Evolutionary conservation across 1,140 invertebrate genomes (phyloP).

Genomic region (Drosophila mauritiana): DNA sequence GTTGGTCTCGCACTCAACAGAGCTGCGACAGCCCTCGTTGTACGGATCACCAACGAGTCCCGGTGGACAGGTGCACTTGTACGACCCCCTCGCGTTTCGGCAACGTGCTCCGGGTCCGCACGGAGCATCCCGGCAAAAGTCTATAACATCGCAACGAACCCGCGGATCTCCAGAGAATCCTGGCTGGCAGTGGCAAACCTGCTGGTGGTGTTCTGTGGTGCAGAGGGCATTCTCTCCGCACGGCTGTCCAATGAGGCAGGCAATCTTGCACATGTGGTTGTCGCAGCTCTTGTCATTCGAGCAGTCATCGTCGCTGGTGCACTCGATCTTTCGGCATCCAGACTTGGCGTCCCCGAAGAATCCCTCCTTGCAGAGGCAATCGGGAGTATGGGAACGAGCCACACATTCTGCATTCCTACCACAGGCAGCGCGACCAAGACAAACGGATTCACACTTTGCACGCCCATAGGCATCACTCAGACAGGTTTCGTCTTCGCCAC

Average conservation of each 20-base stretch:
- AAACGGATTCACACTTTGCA: conserved; percentile 90
- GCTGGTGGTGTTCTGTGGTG: conserved; percentile 90
- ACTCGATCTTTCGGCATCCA: conserved; percentile 92
- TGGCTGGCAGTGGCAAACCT: conserved; percentile 92
- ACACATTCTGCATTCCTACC: conserved; percentile 92
- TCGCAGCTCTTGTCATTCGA: conserved; percentile 93
- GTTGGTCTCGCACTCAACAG: conserved; percentile 91
- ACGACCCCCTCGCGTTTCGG: conserved; percentile 92
- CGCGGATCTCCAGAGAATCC: conserved; percentile 92
- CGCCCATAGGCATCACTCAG: conserved; percentile 88
- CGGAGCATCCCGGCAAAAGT: conserved; percentile 91
- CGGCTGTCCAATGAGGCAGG: conserved; percentile 91
- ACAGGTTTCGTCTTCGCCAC: conserved; percentile 89
- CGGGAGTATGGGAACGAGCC: conserved; percentile 88
- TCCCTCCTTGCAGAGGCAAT: conserved; percentile 91
- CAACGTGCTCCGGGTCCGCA: conserved; percentile 94
- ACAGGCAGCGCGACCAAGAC: conserved; percentile 89
- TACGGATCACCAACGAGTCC: conserved; percentile 93
- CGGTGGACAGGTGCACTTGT: conserved; percentile 91
- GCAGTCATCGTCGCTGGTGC: conserved; percentile 89
- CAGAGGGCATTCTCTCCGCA: conserved; percentile 94
- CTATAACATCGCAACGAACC: conserved; percentile 89
- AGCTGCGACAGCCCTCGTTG: conserved; percentile 90
- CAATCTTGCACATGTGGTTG: conserved; percentile 92
- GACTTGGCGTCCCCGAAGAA: conserved; percentile 92